Evolutionary conservation across 2,888 invertebrate genomes (phyloP).

Genomic region (Trichacis sp.): DNA sequence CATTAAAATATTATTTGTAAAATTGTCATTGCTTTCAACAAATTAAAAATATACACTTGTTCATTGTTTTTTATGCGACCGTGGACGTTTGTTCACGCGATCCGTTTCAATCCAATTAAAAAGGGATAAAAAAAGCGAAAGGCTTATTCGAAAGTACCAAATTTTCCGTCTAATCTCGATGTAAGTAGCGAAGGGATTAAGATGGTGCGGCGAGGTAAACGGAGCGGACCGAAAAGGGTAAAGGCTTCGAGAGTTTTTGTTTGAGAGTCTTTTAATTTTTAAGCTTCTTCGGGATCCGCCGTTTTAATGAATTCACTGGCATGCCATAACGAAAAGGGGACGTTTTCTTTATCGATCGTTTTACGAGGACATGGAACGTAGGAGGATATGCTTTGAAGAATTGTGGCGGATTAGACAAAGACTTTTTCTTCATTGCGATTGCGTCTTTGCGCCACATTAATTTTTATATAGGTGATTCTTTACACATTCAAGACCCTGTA

Average conservation of each 20-base stretch:
- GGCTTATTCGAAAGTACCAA: neutral
- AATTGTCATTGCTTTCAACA: no score
- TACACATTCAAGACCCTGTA: no score
- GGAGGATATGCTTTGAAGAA: slow-evolving; percentile 54
- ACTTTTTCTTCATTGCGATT: slow-evolving; percentile 39
- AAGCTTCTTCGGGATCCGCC: slow-evolving; percentile 50
- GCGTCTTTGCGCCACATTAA: slow-evolving; percentile 5
- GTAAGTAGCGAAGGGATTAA: neutral
- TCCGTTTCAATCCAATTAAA: neutral
- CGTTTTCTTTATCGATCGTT: slow-evolving; percentile 56
- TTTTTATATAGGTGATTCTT: no score
- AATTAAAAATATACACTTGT: no score
- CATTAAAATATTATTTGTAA: no score
- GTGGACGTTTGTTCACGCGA: no score
- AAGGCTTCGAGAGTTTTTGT: slow-evolving; percentile 47
- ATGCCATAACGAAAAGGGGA: slow-evolving; percentile 51
- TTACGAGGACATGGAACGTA: slow-evolving; percentile 34
- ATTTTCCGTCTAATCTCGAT: slow-evolving; percentile 1
- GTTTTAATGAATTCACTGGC: slow-evolving; percentile 62
- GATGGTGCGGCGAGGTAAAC: slow-evolving; percentile 13
- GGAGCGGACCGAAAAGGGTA: slow-evolving; percentile 33
- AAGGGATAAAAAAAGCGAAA: neutral
- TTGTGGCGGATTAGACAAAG: slow-evolving; percentile 40
- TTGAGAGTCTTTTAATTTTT: slow-evolving; percentile 57
- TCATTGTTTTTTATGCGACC: no score